These are phyloP conservation scores for Pachypanchax playfairii DNA, from an alignment of 2,113 vertebrate genomes.

Conservation along the genomic window DNA sequence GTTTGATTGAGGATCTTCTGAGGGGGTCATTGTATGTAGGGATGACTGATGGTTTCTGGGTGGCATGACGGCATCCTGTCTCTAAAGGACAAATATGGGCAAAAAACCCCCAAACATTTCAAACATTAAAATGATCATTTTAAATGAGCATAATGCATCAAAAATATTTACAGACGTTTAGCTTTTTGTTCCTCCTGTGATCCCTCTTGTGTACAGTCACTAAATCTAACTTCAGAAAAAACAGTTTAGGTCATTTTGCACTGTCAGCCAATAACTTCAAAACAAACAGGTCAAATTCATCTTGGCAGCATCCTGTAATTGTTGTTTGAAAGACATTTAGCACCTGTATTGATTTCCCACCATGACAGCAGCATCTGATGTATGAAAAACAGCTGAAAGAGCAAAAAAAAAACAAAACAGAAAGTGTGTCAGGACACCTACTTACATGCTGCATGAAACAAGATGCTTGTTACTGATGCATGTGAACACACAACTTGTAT, in stretches of 20 bases:
- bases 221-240: constrained; percentile 25
- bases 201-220: neutral
- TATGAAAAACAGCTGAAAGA: constrained; percentile 23
- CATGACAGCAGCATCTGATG: constrained; percentile 32
- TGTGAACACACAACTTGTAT: constrained; percentile 41
- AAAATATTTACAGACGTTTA: constrained; percentile 16
- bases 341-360: constrained; percentile 48
- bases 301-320: constrained; percentile 15
- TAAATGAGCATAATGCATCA: constrained; percentile 10
- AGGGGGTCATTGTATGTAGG: constrained; percentile 30
- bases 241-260: constrained; percentile 28
- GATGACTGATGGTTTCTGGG: constrained; percentile 46
- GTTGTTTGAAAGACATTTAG: constrained; percentile 40
- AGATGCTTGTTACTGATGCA: constrained; percentile 28
- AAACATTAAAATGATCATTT: constrained; percentile 12
- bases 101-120: too few species aligned
- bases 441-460: constrained; percentile 15
- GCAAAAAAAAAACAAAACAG: constrained; percentile 7
- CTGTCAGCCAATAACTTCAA: constrained; percentile 28
- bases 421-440: constrained; percentile 30
- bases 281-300: constrained; percentile 16
- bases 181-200: constrained; percentile 1
- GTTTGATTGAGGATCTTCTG: constrained; percentile 58
- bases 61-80: constrained; percentile 16
- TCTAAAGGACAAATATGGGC: constrained; percentile 26